Evolutionary conservation across 2,888 invertebrate genomes (phyloP).

Genomic region (Plutella xylostella): DNA sequence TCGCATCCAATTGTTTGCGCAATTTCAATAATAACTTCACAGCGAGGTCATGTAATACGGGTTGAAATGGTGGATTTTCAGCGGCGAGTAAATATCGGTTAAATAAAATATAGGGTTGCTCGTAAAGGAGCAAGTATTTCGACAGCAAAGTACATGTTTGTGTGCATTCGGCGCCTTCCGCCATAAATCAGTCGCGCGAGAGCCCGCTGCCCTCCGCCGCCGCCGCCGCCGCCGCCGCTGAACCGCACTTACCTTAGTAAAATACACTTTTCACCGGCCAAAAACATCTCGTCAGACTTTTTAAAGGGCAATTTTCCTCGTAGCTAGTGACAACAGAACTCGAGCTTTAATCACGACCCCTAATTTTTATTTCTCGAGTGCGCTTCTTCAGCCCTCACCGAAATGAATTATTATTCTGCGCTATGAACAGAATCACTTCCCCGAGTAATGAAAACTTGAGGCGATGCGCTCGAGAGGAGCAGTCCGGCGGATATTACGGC

Average conservation of each 20-base stretch:
- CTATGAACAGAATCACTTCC: conserved; percentile 61
- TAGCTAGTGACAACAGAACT: conserved; percentile 9
- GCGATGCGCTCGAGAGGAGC: conserved; percentile 60
- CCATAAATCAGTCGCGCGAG: conserved; percentile 50
- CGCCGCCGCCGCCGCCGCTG: too few species aligned
- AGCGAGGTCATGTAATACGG: neutral
- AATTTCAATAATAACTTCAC: conserved; percentile 3
- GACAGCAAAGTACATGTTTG: conserved; percentile 39
- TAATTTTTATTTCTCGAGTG: conserved; percentile 23
- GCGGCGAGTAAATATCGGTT: conserved; percentile 39
- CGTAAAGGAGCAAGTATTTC: conserved; percentile 48
- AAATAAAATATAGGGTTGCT: conserved; percentile 48
- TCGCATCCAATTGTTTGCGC: conserved; percentile 3
- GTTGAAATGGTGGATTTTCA: conserved; percentile 28
- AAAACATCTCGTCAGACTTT: neutral
- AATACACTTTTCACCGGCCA: neutral
- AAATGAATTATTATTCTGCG: conserved; percentile 66
- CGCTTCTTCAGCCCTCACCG: conserved; percentile 35
- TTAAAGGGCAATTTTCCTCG: neutral
- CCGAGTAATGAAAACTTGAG: conserved; percentile 64
- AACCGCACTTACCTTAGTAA: neutral
- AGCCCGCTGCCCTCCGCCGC: too few species aligned
- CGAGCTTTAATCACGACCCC: conserved; percentile 20
- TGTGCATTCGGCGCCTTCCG: conserved; percentile 38
- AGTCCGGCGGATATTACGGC: conserved; percentile 66